A percentile compares a stretch with the other conserved stretches of the same genome.
phyloP scores from a whole-genome alignment of 2,113 vertebrate species.

The Cavia porcellus region DNA sequence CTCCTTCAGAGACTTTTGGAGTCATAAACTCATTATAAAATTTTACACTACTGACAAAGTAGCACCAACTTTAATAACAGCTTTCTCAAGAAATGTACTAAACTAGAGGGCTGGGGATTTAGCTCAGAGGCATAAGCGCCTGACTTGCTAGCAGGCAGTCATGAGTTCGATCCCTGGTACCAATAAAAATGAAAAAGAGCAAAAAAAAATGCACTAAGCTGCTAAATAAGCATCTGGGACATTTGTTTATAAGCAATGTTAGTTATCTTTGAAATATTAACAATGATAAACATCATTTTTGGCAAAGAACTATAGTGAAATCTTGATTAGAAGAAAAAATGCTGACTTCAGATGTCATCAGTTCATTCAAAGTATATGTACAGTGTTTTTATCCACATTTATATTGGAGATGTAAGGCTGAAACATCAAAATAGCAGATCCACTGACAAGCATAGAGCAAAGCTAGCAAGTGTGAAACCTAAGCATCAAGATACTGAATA shows the following conservation, averaged over 20 bases:
- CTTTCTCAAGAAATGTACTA: not conserved
- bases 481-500: not conserved
- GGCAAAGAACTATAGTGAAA: not conserved
- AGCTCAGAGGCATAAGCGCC: no score
- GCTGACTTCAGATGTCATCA: not conserved
- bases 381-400: not conserved
- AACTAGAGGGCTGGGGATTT: no score
- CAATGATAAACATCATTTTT: not conserved
- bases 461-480: not conserved
- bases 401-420: not conserved
- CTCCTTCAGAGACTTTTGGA: not conserved
- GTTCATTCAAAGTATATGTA: not conserved
- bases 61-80: not conserved
- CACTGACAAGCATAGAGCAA: not conserved
- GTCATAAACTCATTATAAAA: not conserved
- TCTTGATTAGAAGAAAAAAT: not conserved
- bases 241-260: not conserved
- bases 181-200: no score
- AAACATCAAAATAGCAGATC: not conserved
- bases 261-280: not conserved
- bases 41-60: not conserved
- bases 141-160: no score
- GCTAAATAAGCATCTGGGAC: not conserved
- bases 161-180: no score
- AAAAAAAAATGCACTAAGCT: not conserved